Evolutionary conservation across 2,113 vertebrate genomes (phyloP).

Genomic region (Chlorodrepanis virens): DNA sequence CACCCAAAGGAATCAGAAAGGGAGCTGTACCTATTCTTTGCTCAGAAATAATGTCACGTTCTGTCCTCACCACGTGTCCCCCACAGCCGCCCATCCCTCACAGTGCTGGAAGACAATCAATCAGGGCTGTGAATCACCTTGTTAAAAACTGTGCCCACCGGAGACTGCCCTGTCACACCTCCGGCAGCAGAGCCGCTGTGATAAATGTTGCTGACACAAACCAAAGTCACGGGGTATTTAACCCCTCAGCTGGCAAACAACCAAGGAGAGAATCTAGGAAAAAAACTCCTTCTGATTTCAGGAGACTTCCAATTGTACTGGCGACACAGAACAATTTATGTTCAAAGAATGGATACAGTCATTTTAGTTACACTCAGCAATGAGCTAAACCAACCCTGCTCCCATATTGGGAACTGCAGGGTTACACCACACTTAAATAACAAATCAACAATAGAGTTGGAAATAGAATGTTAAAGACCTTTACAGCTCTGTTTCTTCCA

Average conservation of each 20-base stretch:
- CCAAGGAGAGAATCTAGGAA: background rate
- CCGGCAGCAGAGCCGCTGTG: background rate
- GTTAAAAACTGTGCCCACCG: conserved; percentile 21
- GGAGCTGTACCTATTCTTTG: background rate
- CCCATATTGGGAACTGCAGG: background rate
- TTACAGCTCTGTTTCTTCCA: background rate
- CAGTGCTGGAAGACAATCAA: conserved; percentile 26
- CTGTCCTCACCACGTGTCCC: background rate
- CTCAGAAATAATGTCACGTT: background rate
- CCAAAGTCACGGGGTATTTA: background rate
- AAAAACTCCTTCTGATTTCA: background rate
- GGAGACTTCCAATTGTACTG: background rate
- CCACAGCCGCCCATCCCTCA: background rate
- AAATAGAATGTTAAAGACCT: background rate
- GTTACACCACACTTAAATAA: background rate
- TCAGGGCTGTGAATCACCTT: background rate
- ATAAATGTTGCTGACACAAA: conserved; percentile 30
- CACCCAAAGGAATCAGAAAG: background rate
- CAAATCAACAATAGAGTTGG: background rate
- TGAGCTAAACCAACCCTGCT: background rate
- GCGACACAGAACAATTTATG: background rate
- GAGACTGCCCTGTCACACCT: conserved; percentile 3
- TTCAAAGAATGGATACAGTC: background rate
- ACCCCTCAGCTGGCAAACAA: conserved; percentile 5
- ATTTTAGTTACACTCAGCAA: background rate